A percentile compares a stretch with the other conserved stretches of the same genome.
phyloP scores from a whole-genome alignment of 2,888 invertebrate genomes.

The Megalurothrips usitatus region DNA sequence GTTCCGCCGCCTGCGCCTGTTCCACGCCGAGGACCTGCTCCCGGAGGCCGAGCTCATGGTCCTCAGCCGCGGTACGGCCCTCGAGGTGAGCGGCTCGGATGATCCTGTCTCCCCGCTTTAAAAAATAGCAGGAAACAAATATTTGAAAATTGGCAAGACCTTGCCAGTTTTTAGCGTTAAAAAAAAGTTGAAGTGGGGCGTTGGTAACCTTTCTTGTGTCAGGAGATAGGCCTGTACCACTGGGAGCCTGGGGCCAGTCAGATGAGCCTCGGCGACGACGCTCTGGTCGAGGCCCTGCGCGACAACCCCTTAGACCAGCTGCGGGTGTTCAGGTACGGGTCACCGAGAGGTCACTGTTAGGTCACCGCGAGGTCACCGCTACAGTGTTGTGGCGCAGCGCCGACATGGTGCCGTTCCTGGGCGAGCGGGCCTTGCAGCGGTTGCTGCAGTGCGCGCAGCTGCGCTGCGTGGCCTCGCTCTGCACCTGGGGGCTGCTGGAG shows the following conservation, averaged over 20 bases:
- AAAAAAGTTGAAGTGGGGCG: too few relatives aligned
- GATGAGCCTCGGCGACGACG: slow-evolving; percentile 3
- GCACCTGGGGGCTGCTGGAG: neutral
- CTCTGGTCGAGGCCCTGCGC: neutral
- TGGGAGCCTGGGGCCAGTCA: neutral
- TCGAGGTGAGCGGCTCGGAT: neutral
- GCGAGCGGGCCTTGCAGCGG: neutral
- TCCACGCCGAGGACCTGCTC: neutral
- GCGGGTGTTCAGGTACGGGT: neutral
- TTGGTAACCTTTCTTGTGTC: too few relatives aligned
- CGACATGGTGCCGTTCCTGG: neutral
- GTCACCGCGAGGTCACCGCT: too few relatives aligned
- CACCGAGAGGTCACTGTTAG: too few relatives aligned
- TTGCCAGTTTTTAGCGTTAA: too few relatives aligned
- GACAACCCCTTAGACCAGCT: neutral
- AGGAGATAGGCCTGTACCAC: neutral
- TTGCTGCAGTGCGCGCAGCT: neutral
- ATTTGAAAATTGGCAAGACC: too few relatives aligned
- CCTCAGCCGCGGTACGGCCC: neutral
- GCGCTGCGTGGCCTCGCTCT: neutral
- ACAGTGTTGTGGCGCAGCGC: neutral
- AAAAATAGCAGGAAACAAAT: too few relatives aligned
- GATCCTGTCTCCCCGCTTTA: too few relatives aligned
- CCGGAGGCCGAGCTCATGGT: neutral
- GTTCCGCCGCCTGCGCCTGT: neutral